Percentiles rank a stretch among this genome's conserved stretches.
Evolutionary conservation across 2,888 invertebrate genomes (phyloP).

Genomic region (Tipula lateralis): DNA sequence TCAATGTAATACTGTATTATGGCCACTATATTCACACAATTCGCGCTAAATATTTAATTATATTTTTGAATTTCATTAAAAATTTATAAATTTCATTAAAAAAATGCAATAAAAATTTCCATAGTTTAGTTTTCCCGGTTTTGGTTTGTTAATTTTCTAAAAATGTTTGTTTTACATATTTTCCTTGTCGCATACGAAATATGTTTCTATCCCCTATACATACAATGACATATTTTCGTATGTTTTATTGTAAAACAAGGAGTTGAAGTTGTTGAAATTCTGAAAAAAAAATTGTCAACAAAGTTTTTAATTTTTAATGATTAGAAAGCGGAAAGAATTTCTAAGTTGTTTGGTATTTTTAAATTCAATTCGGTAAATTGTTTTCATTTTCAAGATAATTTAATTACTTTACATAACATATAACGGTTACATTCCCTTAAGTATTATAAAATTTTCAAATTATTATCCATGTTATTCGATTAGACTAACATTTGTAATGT

Average conservation of each 20-base stretch:
- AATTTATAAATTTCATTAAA: constrained; percentile 1
- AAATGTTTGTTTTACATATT: neutral
- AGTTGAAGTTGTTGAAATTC: neutral
- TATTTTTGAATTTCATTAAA: neutral
- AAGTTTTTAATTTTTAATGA: neutral
- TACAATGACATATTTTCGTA: neutral
- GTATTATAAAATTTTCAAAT: no score
- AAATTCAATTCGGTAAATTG: neutral
- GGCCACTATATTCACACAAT: neutral
- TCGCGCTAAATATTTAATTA: neutral
- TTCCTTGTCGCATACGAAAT: neutral
- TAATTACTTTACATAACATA: no score
- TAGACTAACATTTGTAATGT: no score
- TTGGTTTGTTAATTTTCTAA: neutral
- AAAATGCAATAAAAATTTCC: neutral
- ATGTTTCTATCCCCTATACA: neutral
- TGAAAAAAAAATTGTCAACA: neutral
- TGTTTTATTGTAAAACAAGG: neutral
- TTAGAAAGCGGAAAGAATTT: neutral
- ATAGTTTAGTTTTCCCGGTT: neutral
- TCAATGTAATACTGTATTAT: neutral
- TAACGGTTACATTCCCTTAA: no score
- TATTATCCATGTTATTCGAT: no score
- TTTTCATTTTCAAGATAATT: neutral
- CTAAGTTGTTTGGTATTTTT: neutral